Percentiles rank a stretch among this genome's conserved stretches.
Evolutionary conservation across 2,888 invertebrate genomes (phyloP).

Genomic region (Agrilus mali): DNA sequence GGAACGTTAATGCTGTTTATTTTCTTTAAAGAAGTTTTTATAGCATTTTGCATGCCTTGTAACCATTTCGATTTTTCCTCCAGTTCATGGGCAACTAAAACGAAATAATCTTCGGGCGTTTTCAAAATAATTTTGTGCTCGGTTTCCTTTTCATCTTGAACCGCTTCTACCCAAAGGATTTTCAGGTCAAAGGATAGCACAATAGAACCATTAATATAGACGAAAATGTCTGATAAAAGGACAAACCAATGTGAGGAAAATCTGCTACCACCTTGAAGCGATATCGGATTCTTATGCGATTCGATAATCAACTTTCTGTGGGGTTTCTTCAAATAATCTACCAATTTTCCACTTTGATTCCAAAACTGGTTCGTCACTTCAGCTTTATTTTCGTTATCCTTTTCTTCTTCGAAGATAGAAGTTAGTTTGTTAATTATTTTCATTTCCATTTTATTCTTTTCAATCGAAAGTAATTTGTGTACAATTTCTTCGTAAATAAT

Average conservation of each 20-base stretch:
- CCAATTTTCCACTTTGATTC: conserved; percentile 53
- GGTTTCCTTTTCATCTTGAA: conserved; percentile 40
- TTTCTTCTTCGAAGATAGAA: conserved; percentile 42
- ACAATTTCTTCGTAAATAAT: conserved; percentile 51
- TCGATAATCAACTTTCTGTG: conserved; percentile 67
- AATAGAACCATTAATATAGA: conserved; percentile 58
- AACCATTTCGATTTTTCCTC: conserved; percentile 71
- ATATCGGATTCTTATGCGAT: conserved; percentile 57
- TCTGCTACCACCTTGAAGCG: conserved; percentile 54
- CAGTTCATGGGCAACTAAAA: conserved; percentile 50
- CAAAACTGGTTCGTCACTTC: conserved; percentile 61
- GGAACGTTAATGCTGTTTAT: conserved; percentile 53
- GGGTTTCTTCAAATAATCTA: conserved; percentile 49
- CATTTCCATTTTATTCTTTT: no score
- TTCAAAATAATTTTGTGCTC: conserved; percentile 56
- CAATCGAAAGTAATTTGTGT: conserved; percentile 28
- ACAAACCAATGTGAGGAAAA: conserved; percentile 73
- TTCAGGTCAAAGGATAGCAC: conserved; percentile 54
- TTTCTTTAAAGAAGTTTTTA: conserved; percentile 54
- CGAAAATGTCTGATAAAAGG: conserved; percentile 67
- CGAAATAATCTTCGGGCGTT: conserved; percentile 66
- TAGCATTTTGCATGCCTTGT: conserved; percentile 60
- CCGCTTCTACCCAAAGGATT: conserved; percentile 68
- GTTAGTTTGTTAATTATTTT: no score
- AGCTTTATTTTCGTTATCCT: conserved; percentile 49